Evolutionary conservation across 2,797 vertebrate genomes (phyloP).

Genomic region (Alectoris magna): DNA sequence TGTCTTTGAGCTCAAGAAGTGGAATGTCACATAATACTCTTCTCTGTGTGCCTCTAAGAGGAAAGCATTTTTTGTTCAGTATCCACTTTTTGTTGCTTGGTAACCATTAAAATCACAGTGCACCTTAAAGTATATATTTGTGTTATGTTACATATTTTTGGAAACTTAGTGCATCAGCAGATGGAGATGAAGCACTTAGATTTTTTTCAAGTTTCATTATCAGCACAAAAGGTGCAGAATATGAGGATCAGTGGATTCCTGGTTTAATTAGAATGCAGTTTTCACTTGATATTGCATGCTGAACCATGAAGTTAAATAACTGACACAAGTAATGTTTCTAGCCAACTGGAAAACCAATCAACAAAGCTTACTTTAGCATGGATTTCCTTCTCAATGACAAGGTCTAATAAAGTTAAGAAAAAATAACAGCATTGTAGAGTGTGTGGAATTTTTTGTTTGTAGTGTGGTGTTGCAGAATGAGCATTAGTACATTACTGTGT

Average conservation of each 20-base stretch:
- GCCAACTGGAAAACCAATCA: background rate
- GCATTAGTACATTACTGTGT: background rate
- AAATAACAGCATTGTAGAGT: background rate
- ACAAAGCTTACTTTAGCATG: background rate
- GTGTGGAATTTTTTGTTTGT: background rate
- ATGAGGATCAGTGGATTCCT: background rate
- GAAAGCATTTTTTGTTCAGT: background rate
- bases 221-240: background rate
- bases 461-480: background rate
- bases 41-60: background rate
- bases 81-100: constrained; percentile 50
- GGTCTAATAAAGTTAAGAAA: background rate
- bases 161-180: constrained; percentile 33
- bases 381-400: background rate
- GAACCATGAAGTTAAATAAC: constrained; percentile 9
- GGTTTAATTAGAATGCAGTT: constrained; percentile 30
- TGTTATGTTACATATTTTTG: constrained; percentile 29
- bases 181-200: background rate
- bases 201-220: constrained; percentile 34
- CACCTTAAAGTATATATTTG: constrained; percentile 11
- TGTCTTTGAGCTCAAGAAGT: background rate
- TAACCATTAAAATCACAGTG: constrained; percentile 54
- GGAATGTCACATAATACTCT: background rate
- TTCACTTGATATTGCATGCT: background rate
- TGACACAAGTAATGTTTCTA: background rate